These are phyloP conservation scores for Porites lutea DNA, from an alignment of 64 coral and sea anemone species.

Conservation along the genomic window DNA sequence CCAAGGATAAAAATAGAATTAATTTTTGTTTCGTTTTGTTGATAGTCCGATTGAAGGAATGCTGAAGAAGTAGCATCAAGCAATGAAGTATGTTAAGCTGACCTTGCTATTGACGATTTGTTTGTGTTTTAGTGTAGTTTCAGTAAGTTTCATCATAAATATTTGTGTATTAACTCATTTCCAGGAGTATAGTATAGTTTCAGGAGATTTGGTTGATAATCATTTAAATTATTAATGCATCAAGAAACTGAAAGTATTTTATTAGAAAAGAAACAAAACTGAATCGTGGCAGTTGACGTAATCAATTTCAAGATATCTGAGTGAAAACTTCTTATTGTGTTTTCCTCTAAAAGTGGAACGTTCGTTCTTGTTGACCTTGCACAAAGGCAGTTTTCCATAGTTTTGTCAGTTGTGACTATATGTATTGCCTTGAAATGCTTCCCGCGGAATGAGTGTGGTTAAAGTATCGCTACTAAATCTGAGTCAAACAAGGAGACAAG, in stretches of 20 bases:
- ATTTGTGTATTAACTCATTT: not conserved
- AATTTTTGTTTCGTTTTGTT: not conserved
- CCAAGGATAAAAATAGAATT: no score
- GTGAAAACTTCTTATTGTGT: not conserved
- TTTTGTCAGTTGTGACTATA: no score
- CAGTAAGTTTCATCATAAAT: not conserved
- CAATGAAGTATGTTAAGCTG: not conserved
- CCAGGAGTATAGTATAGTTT: not conserved
- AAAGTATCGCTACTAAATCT: no score
- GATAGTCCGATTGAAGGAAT: constrained; percentile 15
- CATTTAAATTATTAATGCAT: constrained; percentile 3
- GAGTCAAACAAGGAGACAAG: no score
- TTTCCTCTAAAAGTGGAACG: no score
- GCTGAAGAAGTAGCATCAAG: not conserved
- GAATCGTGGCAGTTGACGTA: not conserved
- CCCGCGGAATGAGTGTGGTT: no score
- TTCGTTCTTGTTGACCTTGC: no score
- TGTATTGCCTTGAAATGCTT: no score
- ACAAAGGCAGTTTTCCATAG: no score
- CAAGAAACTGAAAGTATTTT: not conserved
- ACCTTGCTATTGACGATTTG: not conserved
- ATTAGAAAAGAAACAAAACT: not conserved
- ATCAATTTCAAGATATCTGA: not conserved
- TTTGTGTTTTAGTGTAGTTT: not conserved
- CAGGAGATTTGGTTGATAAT: not conserved